A percentile compares a stretch with the other conserved stretches of the same genome.
Conservation (phyloP, 35 echinoderm and acorn worm genomes). For the Holothuria glaberrima region DNA sequence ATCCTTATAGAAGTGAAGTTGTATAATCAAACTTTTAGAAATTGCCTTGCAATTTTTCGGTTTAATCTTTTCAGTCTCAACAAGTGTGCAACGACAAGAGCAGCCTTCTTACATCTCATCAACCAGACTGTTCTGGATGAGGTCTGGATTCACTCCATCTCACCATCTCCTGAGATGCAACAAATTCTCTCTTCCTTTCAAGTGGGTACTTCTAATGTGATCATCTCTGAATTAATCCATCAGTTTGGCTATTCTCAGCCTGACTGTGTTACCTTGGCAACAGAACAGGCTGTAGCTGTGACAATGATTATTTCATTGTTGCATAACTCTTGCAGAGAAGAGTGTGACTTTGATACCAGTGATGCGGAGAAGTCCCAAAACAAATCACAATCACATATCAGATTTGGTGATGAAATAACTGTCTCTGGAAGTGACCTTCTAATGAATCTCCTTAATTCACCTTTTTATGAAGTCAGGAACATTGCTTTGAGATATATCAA, state of each 20-base stretch:
- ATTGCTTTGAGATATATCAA: not conserved
- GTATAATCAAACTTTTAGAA: too few relatives aligned
- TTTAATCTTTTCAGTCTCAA: not conserved
- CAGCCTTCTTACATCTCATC: conserved; percentile 31
- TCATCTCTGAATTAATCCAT: not conserved
- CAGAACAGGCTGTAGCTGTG: not conserved
- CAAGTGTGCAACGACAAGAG: conserved; percentile 36
- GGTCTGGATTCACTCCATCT: not conserved
- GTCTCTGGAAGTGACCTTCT: not conserved
- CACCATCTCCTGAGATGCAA: not conserved
- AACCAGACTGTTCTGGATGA: conserved; percentile 1
- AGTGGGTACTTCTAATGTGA: not conserved
- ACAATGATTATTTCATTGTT: not conserved
- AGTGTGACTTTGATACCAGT: too few relatives aligned
- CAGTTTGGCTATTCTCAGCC: not conserved
- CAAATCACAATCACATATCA: too few relatives aligned
- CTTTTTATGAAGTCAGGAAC: conserved; percentile 23
- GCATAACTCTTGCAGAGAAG: too few relatives aligned
- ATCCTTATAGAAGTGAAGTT: too few relatives aligned
- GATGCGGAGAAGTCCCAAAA: too few relatives aligned
- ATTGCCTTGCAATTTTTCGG: too few relatives aligned
- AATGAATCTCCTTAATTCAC: conserved; percentile 12
- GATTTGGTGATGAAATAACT: too few relatives aligned
- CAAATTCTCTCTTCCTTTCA: not conserved
- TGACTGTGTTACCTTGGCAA: conserved; percentile 20